phyloP scores from a whole-genome alignment of 2,888 invertebrate genomes.

The Polyommatus iphigenia region DNA sequence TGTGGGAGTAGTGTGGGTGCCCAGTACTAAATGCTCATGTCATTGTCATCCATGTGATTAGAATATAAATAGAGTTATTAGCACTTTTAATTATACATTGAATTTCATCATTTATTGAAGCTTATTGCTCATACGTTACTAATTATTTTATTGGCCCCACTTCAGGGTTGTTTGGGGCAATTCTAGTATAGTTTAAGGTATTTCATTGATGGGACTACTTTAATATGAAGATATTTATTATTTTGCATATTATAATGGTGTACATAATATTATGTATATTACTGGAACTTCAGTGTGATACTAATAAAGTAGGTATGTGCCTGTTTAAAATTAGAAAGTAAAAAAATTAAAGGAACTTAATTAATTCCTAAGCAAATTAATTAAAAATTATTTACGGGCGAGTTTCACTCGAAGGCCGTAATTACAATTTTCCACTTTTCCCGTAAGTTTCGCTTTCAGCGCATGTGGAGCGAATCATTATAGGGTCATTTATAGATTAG shows the following conservation, averaged over 20 bases:
- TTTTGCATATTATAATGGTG: no score
- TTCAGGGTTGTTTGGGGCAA: neutral
- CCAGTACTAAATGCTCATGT: neutral
- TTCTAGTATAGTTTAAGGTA: neutral
- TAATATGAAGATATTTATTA: no score
- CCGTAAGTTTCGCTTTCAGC: constrained; percentile 4
- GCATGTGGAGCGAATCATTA: neutral
- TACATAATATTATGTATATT: no score
- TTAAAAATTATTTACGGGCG: neutral
- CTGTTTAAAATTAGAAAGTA: neutral
- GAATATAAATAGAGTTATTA: neutral
- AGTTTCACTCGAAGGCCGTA: constrained; percentile 1
- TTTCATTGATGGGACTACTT: neutral
- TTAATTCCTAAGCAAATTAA: constrained; percentile 9
- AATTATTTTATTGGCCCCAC: neutral
- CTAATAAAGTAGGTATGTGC: neutral
- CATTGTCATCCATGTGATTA: neutral
- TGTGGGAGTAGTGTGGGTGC: no score
- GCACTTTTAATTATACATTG: no score
- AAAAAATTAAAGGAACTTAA: neutral
- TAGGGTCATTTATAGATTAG: neutral
- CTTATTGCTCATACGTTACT: neutral
- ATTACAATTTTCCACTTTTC: constrained; percentile 12
- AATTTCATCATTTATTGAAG: no score
- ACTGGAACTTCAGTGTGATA: neutral